Conservation (phyloP, 2,113 vertebrate species). For the Antennarius striatus region DNA sequence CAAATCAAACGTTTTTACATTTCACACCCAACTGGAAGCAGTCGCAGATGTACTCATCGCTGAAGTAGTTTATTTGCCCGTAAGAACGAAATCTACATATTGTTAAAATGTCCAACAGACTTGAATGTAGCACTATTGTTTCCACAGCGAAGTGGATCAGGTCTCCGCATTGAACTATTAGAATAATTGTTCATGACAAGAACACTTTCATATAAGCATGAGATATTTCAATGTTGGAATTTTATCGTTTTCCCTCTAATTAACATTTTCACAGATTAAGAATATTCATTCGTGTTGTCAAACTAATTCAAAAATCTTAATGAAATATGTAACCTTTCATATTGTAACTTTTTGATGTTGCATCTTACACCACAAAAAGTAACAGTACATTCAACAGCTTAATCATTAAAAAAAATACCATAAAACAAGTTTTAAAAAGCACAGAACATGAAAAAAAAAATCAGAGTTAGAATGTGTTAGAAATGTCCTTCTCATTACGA, state of each 20-base stretch:
- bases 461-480: not conserved
- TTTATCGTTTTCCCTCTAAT: conserved; percentile 8
- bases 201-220: no score
- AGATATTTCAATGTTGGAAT: not conserved
- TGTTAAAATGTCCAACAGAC: no score
- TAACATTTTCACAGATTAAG: not conserved
- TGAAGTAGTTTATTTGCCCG: no score
- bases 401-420: conserved; percentile 31
- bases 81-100: no score
- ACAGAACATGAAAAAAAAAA: conserved; percentile 18
- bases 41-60: no score
- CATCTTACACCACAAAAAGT: not conserved
- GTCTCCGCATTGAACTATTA: conserved; percentile 1
- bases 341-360: not conserved
- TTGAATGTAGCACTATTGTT: no score
- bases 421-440: conserved; percentile 38
- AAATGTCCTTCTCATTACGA: not conserved
- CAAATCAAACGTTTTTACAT: no score
- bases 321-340: not conserved
- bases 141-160: conserved; percentile 13
- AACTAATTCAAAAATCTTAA: not conserved
- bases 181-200: not conserved
- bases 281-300: not conserved
- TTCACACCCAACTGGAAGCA: no score
- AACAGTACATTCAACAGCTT: not conserved